Evolutionary conservation across 2,113 vertebrate genomes (phyloP).

Genomic region (Sphaerodactylus townsendi): DNA sequence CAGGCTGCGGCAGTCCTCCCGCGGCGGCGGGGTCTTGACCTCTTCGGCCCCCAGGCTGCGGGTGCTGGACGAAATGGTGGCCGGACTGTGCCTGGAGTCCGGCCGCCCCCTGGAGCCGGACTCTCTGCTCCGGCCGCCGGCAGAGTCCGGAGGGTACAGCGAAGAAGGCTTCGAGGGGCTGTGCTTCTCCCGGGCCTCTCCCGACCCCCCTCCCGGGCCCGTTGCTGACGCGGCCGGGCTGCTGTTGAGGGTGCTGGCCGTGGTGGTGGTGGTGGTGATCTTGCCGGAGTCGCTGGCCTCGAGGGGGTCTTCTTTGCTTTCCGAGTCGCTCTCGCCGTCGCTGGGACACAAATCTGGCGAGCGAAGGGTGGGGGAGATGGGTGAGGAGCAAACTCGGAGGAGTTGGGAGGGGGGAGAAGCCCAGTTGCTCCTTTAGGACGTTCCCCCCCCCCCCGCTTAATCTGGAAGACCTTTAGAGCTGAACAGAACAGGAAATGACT

Average conservation of each 20-base stretch:
- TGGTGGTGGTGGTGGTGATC: conserved; percentile 90
- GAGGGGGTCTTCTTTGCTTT: conserved; percentile 88
- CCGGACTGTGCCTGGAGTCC: conserved; percentile 91
- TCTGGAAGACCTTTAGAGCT: neutral
- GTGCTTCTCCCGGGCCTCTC: conserved; percentile 83
- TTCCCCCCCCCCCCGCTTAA: neutral
- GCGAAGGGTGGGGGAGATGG: conserved; percentile 11
- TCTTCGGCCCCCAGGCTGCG: conserved; percentile 82
- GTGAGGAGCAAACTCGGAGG: neutral
- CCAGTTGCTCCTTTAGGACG: no score
- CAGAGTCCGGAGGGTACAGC: conserved; percentile 69
- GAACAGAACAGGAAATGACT: neutral
- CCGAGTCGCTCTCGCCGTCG: conserved; percentile 93
- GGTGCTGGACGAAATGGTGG: conserved; percentile 91
- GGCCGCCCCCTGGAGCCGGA: conserved; percentile 85
- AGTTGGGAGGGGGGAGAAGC: neutral
- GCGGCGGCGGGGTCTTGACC: conserved; percentile 81
- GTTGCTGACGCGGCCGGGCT: conserved; percentile 5
- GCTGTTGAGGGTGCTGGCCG: conserved; percentile 52
- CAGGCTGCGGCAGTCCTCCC: conserved; percentile 83
- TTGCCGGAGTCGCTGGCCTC: conserved; percentile 87
- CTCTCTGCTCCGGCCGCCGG: conserved; percentile 57
- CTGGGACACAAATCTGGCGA: conserved; percentile 89
- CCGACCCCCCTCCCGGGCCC: conserved; percentile 45
- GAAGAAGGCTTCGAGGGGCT: conserved; percentile 78